A percentile compares a stretch with the other conserved stretches of the same genome.
These are phyloP conservation scores for Eidolon dupreanum DNA, from an alignment of 2,797 vertebrate genomes.

Conservation along the genomic window DNA sequence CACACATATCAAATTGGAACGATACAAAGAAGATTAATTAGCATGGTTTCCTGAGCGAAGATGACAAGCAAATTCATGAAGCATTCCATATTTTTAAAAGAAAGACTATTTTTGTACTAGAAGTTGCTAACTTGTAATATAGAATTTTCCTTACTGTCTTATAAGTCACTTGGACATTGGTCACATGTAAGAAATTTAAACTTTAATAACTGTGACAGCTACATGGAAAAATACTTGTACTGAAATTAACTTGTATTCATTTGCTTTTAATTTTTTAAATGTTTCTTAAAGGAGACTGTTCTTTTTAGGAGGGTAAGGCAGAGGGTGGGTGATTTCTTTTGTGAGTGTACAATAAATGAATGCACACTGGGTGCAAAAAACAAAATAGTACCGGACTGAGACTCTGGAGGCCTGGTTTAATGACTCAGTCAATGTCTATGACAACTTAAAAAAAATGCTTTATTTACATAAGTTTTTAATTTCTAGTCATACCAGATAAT, in stretches of 20 bases:
- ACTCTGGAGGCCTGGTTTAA: not conserved
- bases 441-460: not conserved
- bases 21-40: not conserved
- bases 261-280: constrained; percentile 93
- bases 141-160: constrained; percentile 84
- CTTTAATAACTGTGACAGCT: constrained; percentile 83
- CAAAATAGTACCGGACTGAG: not conserved
- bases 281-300: constrained; percentile 91
- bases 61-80: not conserved
- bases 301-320: constrained; percentile 22
- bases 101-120: constrained; percentile 88
- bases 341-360: constrained; percentile 88
- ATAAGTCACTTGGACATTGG: constrained; percentile 72
- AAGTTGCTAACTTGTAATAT: constrained; percentile 88
- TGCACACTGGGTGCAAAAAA: constrained; percentile 81
- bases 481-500: not conserved
- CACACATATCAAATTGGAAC: not conserved
- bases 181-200: constrained; percentile 81
- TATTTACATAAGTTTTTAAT: not conserved
- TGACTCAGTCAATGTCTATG: not conserved
- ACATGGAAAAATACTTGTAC: constrained; percentile 85
- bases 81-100: constrained; percentile 52
- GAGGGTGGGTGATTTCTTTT: constrained; percentile 83
- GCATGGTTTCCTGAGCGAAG: not conserved
- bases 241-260: constrained; percentile 86